Percentiles rank a stretch among this genome's conserved stretches.
Evolutionary conservation across 2,113 vertebrate genomes (phyloP).

Genomic region (Pollachius pollachius): DNA sequence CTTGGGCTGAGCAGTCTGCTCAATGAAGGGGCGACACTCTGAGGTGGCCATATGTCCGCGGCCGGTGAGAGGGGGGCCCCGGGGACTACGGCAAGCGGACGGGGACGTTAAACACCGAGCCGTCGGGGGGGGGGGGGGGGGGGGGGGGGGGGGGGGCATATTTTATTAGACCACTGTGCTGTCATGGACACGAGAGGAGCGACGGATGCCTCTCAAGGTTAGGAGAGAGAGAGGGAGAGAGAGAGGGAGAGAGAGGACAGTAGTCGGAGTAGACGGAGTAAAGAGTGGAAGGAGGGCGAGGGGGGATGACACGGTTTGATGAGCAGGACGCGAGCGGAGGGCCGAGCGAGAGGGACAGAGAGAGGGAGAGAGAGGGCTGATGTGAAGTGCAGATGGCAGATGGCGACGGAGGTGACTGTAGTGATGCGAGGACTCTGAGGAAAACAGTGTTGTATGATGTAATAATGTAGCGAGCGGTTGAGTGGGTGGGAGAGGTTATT

Average conservation of each 20-base stretch:
- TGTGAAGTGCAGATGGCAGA: background rate
- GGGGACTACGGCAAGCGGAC: constrained; percentile 31
- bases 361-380: background rate
- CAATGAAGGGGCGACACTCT: background rate
- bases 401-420: background rate
- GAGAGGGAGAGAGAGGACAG: background rate
- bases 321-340: background rate
- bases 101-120: constrained; percentile 40
- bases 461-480: no score
- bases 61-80: constrained; percentile 19
- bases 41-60: constrained; percentile 5
- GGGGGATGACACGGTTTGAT: background rate
- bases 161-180: constrained; percentile 51
- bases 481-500: no score
- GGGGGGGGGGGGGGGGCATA: background rate
- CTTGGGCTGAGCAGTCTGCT: no score
- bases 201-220: constrained; percentile 15
- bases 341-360: no score
- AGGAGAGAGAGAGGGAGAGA: constrained; percentile 7
- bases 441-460: no score
- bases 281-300: background rate
- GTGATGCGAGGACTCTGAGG: no score
- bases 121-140: constrained; percentile 9
- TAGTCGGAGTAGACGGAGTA: background rate
- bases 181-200: constrained; percentile 37